These are phyloP conservation scores for Mnemiopsis leidyi DNA, from an alignment of 37 sponge, comb jelly and placozoan genomes.

Conservation along the genomic window DNA sequence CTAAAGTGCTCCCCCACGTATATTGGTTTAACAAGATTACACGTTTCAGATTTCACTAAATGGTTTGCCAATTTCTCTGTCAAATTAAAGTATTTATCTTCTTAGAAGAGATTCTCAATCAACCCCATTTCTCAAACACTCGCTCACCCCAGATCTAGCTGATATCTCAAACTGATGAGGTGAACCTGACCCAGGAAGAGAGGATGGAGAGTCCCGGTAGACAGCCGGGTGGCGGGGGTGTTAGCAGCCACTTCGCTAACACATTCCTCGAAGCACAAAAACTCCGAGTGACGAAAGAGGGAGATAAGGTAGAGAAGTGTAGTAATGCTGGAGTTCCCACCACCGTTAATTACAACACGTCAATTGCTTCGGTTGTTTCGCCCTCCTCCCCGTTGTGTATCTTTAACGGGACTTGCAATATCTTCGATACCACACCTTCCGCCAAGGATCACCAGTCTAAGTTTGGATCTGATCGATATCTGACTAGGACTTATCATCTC, in stretches of 20 bases:
- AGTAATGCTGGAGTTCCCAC: background rate
- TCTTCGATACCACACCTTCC: background rate
- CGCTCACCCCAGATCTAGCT: background rate
- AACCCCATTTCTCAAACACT: background rate
- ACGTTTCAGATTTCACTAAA: background rate
- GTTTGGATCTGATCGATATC: conserved; percentile 15
- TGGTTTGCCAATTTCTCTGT: background rate
- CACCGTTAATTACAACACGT: background rate
- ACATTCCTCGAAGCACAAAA: conserved; percentile 61
- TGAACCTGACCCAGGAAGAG: background rate
- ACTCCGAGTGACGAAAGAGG: background rate
- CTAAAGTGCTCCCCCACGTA: background rate
- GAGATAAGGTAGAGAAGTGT: background rate
- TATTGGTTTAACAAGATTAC: background rate
- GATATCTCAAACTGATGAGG: background rate
- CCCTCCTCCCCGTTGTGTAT: background rate
- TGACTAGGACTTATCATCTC: conserved; percentile 2
- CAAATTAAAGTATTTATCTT: background rate
- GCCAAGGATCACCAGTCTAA: background rate
- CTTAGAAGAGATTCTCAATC: background rate
- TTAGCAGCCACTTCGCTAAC: conserved; percentile 9
- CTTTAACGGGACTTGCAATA: background rate
- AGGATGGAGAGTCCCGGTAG: background rate
- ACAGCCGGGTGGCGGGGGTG: background rate
- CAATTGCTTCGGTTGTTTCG: background rate